Evolutionary conservation across 2,797 vertebrate species (phyloP), one percentile per base, ranked within the genome.

Genomic region (Artibeus lituratus): DNA sequence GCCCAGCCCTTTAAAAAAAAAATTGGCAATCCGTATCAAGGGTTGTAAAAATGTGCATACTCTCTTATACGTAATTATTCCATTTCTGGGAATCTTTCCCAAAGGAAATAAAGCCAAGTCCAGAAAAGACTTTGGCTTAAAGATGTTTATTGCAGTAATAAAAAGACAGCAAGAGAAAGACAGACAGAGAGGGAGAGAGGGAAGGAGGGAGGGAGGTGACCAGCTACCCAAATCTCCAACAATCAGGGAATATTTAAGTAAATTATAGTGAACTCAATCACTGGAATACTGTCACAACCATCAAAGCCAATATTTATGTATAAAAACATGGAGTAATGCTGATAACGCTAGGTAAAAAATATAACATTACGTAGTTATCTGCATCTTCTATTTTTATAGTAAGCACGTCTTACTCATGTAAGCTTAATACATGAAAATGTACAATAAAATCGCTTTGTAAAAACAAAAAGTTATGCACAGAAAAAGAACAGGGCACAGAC

Each of bases 71-170:
- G n/a, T 80, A 96, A 93, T 94, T 80, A 91, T 93, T 74, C 29
- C 67, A 96, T 82, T 97, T 89, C 96, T 91, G 92, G 90, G 92
- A 94, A 69, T 92, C 92, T 90, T 90, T 96, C 77, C 90, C 95
- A 97, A 92, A 91, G 84, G 73, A 97, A 96, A 96, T 93, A 92
- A 97, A 85, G 57, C 85, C 91, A 96, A 95, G 91, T 93, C 86
- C 94, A 97, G 91, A 86, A 90, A 86, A 93, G 95, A 37, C 47
- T 62, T 80, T 44, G n/a, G 83, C 73, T n/a, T 93, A 51, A 83
- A 93, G 95, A 95, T 69, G 37, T 95, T 92, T 93, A 95, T 69
- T 83, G 24, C 1, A 69, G 74, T 74, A 93, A 93, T 96, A 81
- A 92, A 95, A 93, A 55, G n/a, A 82, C 6, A 78, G 26, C 70